Evolutionary conservation across 2,888 invertebrate species (phyloP).

Genomic region (Dorcus hopei): DNA sequence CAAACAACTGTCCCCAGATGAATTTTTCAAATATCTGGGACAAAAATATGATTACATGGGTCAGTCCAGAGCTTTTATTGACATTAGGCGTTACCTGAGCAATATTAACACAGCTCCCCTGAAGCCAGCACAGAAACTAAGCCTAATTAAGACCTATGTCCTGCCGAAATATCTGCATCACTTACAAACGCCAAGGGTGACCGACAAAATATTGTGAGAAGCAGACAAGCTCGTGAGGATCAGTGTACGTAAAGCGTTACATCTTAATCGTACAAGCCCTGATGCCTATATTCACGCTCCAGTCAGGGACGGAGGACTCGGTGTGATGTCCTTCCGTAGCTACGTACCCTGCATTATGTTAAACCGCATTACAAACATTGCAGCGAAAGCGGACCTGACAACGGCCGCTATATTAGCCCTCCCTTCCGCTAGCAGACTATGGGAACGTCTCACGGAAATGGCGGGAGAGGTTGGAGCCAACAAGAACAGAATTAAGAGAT

Average conservation of each 20-base stretch:
- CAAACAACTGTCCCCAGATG: slow-evolving; percentile 7
- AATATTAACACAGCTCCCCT: slow-evolving; percentile 1
- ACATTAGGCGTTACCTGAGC: background rate
- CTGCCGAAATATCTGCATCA: background rate
- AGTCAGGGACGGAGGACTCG: slow-evolving; percentile 8
- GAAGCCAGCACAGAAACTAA: slow-evolving; percentile 9
- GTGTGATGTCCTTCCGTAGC: background rate
- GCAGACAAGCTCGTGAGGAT: background rate
- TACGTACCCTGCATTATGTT: background rate
- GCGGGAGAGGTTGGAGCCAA: background rate
- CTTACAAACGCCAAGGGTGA: slow-evolving; percentile 1
- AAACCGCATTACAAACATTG: background rate
- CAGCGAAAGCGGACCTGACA: slow-evolving; percentile 17
- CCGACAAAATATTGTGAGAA: slow-evolving; percentile 3
- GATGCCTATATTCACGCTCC: slow-evolving; percentile 29
- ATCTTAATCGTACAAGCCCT: slow-evolving; percentile 26
- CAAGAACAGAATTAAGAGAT: background rate
- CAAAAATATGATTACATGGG: slow-evolving; percentile 1
- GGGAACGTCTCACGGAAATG: background rate
- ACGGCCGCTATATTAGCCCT: background rate
- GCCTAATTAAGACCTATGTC: background rate
- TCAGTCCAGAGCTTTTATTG: background rate
- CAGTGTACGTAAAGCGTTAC: no score
- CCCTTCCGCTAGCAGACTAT: background rate
- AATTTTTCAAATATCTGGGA: slow-evolving; percentile 10